phyloP scores from a whole-genome alignment of 2,113 vertebrate genomes.

The Daphoenositta chrysoptera region DNA sequence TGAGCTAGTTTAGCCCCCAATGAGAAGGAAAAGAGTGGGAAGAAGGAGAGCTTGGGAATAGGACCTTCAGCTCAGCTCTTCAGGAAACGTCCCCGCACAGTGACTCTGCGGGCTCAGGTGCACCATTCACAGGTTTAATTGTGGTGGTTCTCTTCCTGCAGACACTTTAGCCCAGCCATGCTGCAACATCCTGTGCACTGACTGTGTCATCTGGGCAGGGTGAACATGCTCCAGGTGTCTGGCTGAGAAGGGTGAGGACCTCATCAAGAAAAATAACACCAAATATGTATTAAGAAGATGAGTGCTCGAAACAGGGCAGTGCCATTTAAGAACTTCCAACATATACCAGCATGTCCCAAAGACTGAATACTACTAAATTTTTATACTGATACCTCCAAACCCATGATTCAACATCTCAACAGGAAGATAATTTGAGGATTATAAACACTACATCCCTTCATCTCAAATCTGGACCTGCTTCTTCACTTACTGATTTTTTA shows the following conservation, averaged over 20 bases:
- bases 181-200: background rate
- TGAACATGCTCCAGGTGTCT: fast-evolving
- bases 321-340: background rate
- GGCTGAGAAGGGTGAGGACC: background rate
- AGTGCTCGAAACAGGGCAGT: background rate
- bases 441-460: background rate
- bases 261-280: background rate
- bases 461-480: background rate
- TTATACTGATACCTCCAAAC: background rate
- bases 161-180: background rate
- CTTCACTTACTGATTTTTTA: background rate
- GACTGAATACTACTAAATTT: background rate
- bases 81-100: background rate
- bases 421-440: background rate
- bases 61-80: background rate
- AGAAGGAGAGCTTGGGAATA: background rate
- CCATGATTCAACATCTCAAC: background rate
- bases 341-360: background rate
- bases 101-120: background rate
- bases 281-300: background rate
- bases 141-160: background rate
- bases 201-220: fast-evolving
- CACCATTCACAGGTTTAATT: background rate
- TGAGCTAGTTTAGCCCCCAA: background rate
- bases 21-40: background rate